Conservation (phyloP, 2,797 vertebrate genomes). For the Danionella dracula region DNA sequence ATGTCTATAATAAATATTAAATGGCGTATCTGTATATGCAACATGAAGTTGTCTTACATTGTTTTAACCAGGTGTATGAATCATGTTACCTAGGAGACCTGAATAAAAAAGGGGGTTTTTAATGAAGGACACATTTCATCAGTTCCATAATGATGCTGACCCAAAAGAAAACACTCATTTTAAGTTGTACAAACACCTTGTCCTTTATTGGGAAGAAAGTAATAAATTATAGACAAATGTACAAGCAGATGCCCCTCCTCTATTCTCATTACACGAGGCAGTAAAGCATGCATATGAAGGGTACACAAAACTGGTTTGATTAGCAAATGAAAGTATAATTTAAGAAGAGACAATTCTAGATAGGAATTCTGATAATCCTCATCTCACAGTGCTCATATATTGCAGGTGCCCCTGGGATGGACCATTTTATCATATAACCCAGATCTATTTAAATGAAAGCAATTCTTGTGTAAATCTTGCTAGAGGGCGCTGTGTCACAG, state of each 20-base stretch:
- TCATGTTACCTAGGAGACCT: too few relatives aligned
- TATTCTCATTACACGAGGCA: slow-evolving; percentile 33
- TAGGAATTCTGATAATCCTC: neutral
- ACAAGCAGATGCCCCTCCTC: slow-evolving; percentile 37
- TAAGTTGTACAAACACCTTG: slow-evolving; percentile 55
- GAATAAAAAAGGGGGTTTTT: too few relatives aligned
- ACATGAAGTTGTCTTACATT: too few relatives aligned
- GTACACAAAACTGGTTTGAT: slow-evolving; percentile 9
- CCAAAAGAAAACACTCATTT: neutral
- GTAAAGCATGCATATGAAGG: slow-evolving; percentile 43
- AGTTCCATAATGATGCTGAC: too few relatives aligned
- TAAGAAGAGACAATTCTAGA: neutral
- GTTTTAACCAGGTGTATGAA: too few relatives aligned
- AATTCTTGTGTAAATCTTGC: slow-evolving; percentile 8
- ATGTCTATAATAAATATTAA: slow-evolving; percentile 99
- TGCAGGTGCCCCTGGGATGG: neutral
- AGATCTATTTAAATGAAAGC: slow-evolving; percentile 3
- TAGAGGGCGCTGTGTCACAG: slow-evolving; percentile 20
- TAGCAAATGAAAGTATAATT: slow-evolving; percentile 27
- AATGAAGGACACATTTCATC: too few relatives aligned
- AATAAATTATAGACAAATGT: slow-evolving; percentile 62
- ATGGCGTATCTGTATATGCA: slow-evolving; percentile 93
- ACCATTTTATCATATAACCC: slow-evolving; percentile 11
- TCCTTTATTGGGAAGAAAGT: slow-evolving; percentile 60
- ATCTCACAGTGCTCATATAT: slow-evolving; percentile 24